Conservation (phyloP, 1,140 invertebrate species). For the Drosophila ficusphila region DNA sequence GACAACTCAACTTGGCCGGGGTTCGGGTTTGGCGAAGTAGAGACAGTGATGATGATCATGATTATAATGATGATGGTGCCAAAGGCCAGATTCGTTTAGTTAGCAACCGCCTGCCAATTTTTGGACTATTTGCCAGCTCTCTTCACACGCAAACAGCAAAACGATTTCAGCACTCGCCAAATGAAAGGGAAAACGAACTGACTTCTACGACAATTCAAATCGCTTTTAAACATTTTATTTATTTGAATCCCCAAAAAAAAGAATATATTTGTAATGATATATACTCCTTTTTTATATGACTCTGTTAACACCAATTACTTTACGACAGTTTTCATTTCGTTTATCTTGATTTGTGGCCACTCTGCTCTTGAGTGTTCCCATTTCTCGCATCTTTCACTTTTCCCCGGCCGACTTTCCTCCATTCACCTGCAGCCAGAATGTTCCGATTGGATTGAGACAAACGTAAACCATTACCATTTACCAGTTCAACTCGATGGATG, state of each 20-base stretch:
- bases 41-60: not conserved
- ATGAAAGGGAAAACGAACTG: constrained; percentile 7
- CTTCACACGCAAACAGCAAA: constrained; percentile 47
- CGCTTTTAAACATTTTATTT: not conserved
- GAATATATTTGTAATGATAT: too few relatives aligned
- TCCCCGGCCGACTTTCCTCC: not conserved
- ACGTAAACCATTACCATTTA: constrained; percentile 29
- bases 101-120: constrained; percentile 48
- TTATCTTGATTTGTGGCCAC: constrained; percentile 5
- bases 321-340: not conserved
- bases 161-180: constrained; percentile 30
- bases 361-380: constrained; percentile 11
- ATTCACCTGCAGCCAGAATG: constrained; percentile 8
- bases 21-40: constrained; percentile 11
- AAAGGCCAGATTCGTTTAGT: constrained; percentile 32
- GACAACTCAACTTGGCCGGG: constrained; percentile 12
- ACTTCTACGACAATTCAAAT: not conserved
- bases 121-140: constrained; percentile 35
- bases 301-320: not conserved
- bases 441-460: constrained; percentile 33
- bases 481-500: constrained; percentile 4
- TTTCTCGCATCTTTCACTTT: constrained; percentile 42
- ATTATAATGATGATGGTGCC: not conserved
- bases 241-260: too few relatives aligned
- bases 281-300: not conserved